phyloP scores from a whole-genome alignment of 2,113 vertebrate genomes.

The Labeo catla region DNA sequence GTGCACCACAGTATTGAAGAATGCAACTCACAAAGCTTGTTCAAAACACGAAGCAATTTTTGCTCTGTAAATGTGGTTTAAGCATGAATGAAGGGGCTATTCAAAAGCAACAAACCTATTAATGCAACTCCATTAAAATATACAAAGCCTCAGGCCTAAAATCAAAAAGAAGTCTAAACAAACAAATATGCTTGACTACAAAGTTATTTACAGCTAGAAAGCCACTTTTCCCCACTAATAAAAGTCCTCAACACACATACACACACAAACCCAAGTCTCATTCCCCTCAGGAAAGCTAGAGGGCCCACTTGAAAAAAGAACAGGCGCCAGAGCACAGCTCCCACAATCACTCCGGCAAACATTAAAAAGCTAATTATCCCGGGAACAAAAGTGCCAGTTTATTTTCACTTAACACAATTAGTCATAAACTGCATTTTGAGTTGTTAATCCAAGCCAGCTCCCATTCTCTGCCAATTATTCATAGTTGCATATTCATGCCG shows the following conservation, averaged over 20 bases:
- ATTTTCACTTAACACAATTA: constrained; percentile 84
- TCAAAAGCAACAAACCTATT: constrained; percentile 26
- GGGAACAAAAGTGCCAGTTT: constrained; percentile 79
- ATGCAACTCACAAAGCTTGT: not conserved
- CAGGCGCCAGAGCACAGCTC: constrained; percentile 65
- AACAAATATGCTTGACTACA: constrained; percentile 45
- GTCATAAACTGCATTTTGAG: constrained; percentile 78
- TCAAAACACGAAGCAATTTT: constrained; percentile 19
- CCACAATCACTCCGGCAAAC: constrained; percentile 69
- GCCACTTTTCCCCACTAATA: constrained; percentile 32
- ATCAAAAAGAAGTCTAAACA: constrained; percentile 31
- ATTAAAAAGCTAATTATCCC: constrained; percentile 80
- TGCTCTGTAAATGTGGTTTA: constrained; percentile 22
- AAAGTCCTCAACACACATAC: constrained; percentile 55
- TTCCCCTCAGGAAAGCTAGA: constrained; percentile 73
- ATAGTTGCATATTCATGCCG: constrained; percentile 76
- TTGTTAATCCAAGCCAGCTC: constrained; percentile 74
- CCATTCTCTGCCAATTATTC: constrained; percentile 80
- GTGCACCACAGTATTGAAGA: not conserved
- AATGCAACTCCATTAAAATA: constrained; percentile 40
- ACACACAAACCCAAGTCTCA: constrained; percentile 36
- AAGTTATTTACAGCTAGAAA: constrained; percentile 40
- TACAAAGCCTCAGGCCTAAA: constrained; percentile 16
- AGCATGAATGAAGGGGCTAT: constrained; percentile 21
- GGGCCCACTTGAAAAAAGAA: constrained; percentile 72